A percentile compares a stretch with the other conserved stretches of the same genome.
phyloP scores from a whole-genome alignment of 2,888 invertebrate genomes.

The Zygaena filipendulae region DNA sequence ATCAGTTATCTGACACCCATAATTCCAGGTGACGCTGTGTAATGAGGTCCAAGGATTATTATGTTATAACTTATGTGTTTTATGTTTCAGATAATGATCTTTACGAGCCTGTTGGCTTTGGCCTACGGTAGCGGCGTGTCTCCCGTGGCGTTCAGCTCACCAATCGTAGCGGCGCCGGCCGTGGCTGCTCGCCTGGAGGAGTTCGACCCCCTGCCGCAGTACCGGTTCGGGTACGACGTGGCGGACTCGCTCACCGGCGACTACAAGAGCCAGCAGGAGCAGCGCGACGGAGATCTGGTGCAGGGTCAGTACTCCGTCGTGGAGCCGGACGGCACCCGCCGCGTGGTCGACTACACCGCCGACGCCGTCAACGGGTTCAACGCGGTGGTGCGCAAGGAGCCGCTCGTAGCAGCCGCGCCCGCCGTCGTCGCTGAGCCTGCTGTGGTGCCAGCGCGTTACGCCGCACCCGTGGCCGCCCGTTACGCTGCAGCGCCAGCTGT shows the following conservation, averaged over 20 bases:
- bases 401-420: slow-evolving; percentile 35
- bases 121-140: slow-evolving; percentile 44
- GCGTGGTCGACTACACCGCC: slow-evolving; percentile 48
- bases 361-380: slow-evolving; percentile 53
- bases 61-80: no score
- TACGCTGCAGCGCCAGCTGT: slow-evolving; percentile 18
- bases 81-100: slow-evolving; percentile 54
- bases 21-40: no score
- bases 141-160: slow-evolving; percentile 33
- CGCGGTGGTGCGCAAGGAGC: slow-evolving; percentile 51
- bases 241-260: slow-evolving; percentile 55
- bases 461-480: slow-evolving; percentile 28
- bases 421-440: slow-evolving; percentile 43
- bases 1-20: no score
- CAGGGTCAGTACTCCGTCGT: slow-evolving; percentile 52
- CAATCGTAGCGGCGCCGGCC: slow-evolving; percentile 29
- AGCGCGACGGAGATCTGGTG: slow-evolving; percentile 65
- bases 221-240: slow-evolving; percentile 56
- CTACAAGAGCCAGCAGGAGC: slow-evolving; percentile 57
- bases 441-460: slow-evolving; percentile 26
- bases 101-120: slow-evolving; percentile 46
- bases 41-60: no score
- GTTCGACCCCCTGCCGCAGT: slow-evolving; percentile 69
- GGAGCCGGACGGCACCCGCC: slow-evolving; percentile 50
- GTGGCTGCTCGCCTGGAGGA: slow-evolving; percentile 45